phyloP scores from a whole-genome alignment of 2,888 invertebrate genomes.

The Ceratothoa steindachneri region DNA sequence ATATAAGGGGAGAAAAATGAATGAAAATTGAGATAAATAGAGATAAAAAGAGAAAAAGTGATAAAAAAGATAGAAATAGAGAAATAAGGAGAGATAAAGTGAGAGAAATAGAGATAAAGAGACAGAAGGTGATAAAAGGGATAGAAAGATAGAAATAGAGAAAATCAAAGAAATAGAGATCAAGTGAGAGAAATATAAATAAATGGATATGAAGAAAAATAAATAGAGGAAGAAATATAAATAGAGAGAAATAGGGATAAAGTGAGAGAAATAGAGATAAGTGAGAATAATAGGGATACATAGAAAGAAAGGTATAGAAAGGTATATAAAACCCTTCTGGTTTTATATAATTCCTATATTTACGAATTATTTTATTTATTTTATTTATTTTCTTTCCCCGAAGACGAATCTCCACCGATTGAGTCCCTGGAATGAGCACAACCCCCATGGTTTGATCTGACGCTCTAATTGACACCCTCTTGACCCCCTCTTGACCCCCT shows the following conservation, averaged over 20 bases:
- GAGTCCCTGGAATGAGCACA: too few species aligned
- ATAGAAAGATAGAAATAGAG: background rate
- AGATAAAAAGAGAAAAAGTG: background rate
- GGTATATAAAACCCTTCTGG: too few species aligned
- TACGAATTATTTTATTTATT: too few species aligned
- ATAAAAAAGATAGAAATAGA: background rate
- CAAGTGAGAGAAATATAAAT: slow-evolving; percentile 6
- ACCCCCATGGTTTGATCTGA: too few species aligned
- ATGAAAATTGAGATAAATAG: background rate
- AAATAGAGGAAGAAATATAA: background rate
- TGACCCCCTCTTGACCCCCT: too few species aligned
- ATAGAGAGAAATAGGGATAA: slow-evolving; percentile 2
- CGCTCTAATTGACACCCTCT: too few species aligned
- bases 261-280: slow-evolving; percentile 5
- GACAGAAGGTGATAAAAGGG: background rate
- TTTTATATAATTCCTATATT: too few species aligned
- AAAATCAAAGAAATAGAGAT: background rate
- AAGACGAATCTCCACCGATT: too few species aligned
- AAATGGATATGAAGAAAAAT: background rate
- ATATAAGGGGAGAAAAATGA: background rate
- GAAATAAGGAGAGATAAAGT: background rate
- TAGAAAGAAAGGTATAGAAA: too few species aligned
- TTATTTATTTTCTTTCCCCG: too few species aligned
- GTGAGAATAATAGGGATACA: too few species aligned
- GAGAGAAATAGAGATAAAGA: background rate